phyloP scores from a whole-genome alignment of 2,888 invertebrate genomes.

The Atherix ibis region DNA sequence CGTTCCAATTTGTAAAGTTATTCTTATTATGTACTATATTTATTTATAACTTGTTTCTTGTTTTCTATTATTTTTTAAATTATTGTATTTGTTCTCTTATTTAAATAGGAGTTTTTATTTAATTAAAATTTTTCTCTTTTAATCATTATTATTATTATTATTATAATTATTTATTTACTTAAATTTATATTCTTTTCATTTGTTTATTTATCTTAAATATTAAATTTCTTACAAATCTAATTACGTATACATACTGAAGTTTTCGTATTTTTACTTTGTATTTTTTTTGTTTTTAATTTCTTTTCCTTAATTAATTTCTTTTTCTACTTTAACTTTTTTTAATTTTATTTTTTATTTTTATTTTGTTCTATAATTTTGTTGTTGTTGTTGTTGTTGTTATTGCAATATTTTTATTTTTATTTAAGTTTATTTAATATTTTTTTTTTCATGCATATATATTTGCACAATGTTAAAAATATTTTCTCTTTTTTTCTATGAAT shows the following conservation, averaged over 20 bases:
- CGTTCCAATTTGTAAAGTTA: no score
- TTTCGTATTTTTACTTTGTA: conserved; percentile 11
- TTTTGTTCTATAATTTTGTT: conserved; percentile 1
- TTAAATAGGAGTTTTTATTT: no score
- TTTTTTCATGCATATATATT: no score
- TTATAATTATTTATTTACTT: background rate
- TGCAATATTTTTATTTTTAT: background rate
- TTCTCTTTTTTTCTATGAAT: no score
- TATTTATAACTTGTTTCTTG: no score
- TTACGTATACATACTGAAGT: conserved; percentile 33
- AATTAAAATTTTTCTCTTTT: no score
- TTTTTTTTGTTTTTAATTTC: background rate
- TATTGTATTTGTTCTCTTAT: no score
- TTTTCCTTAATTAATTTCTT: conserved; percentile 2
- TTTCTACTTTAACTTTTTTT: conserved; percentile 4
- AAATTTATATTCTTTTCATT: background rate
- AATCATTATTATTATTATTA: no score
- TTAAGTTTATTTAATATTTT: background rate
- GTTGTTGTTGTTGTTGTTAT: conserved; percentile 1
- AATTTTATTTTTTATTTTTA: conserved; percentile 4
- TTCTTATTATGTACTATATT: no score
- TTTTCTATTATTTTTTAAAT: no score
- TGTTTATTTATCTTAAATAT: conserved; percentile 3
- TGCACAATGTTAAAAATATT: no score
- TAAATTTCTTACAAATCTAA: conserved; percentile 7